These are phyloP conservation scores for Buceros bicornis DNA, from an alignment of 2,797 vertebrate species.

Conservation along the genomic window DNA sequence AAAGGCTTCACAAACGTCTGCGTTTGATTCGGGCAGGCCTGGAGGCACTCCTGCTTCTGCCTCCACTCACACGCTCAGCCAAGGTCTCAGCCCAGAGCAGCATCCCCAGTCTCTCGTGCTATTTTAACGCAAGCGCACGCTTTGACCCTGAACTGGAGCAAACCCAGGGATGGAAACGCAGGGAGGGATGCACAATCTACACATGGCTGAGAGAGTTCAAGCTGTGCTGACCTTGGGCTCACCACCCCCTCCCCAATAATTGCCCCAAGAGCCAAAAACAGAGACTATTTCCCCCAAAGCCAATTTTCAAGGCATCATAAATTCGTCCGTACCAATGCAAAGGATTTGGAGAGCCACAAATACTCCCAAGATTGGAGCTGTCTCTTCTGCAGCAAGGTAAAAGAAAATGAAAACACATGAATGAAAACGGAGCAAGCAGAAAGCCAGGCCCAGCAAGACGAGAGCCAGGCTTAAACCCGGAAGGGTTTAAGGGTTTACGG, in stretches of 20 bases:
- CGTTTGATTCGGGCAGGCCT: fast-evolving
- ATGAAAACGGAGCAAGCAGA: not conserved
- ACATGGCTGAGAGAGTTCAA: fast-evolving
- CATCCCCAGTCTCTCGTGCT: not conserved
- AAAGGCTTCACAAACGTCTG: not conserved
- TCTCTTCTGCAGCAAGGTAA: not conserved
- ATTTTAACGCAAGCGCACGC: fast-evolving
- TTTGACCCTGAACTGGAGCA: not conserved
- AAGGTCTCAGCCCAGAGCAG: not conserved
- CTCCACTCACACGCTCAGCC: not conserved
- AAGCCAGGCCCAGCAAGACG: not conserved
- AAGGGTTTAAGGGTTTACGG: no score
- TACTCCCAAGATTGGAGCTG: not conserved
- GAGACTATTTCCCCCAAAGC: not conserved
- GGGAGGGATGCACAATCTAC: fast-evolving
- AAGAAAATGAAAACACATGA: not conserved
- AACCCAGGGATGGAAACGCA: not conserved
- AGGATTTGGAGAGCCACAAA: not conserved
- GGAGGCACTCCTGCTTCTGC: not conserved
- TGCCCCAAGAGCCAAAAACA: not conserved
- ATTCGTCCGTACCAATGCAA: fast-evolving
- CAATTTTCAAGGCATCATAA: not conserved
- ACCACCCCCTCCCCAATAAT: not conserved
- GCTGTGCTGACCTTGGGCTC: not conserved
- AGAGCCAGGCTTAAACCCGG: not conserved